Percentiles rank a stretch among this genome's conserved stretches.
These are phyloP conservation scores for Euzetes globulus DNA, from an alignment of 2,888 invertebrate species.

Conservation along the genomic window DNA sequence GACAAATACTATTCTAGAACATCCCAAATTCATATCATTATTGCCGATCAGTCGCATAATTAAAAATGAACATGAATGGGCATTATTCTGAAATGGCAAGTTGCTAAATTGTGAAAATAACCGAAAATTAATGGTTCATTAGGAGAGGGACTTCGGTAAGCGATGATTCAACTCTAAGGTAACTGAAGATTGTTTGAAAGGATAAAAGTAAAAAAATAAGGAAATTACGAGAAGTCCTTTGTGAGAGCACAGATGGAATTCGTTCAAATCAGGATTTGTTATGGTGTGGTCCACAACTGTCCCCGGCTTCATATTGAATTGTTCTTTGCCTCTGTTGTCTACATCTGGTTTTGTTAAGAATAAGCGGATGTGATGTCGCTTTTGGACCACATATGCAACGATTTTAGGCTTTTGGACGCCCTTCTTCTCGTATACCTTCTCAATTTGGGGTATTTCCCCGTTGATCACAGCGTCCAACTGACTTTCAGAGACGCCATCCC, in stretches of 20 bases:
- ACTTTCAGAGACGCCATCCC: slow-evolving; percentile 82
- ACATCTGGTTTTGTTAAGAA: slow-evolving; percentile 35
- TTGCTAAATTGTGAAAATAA: too few relatives aligned
- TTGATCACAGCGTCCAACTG: slow-evolving; percentile 60
- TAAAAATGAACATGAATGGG: too few relatives aligned
- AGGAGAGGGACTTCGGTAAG: too few relatives aligned
- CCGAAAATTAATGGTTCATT: too few relatives aligned
- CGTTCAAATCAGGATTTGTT: slow-evolving; percentile 74
- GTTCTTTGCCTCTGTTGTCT: slow-evolving; percentile 51
- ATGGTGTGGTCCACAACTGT: slow-evolving; percentile 78
- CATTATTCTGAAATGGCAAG: too few relatives aligned
- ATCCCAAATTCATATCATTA: too few relatives aligned
- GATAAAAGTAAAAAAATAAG: too few relatives aligned
- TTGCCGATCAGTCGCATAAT: too few relatives aligned
- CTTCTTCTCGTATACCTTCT: slow-evolving; percentile 64
- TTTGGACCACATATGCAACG: slow-evolving; percentile 88
- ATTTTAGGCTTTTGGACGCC: slow-evolving; percentile 67
- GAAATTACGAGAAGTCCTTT: slow-evolving; percentile 52
- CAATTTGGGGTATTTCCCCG: slow-evolving; percentile 51
- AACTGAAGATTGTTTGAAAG: too few relatives aligned
- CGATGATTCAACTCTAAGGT: too few relatives aligned
- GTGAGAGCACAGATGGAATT: slow-evolving; percentile 74
- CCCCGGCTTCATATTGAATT: slow-evolving; percentile 56
- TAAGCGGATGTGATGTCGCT: slow-evolving; percentile 82
- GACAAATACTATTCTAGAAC: too few relatives aligned